Evolutionary conservation across 2,113 vertebrate species (phyloP).

Genomic region (Platycercus adscitus): DNA sequence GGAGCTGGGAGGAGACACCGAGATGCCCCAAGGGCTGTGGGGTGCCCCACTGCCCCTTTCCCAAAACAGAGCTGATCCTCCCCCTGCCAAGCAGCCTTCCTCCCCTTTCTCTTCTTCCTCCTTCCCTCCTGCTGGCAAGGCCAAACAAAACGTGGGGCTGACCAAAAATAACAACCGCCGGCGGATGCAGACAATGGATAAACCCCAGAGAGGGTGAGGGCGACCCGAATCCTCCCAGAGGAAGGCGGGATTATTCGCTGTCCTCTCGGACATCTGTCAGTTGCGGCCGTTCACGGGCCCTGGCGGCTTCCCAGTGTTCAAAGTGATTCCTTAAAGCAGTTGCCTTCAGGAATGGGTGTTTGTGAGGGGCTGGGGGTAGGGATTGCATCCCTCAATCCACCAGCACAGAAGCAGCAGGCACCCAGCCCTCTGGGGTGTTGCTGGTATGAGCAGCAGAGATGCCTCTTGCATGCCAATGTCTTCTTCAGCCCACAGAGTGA

Average conservation of each 20-base stretch:
- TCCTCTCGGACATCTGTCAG: conserved; percentile 56
- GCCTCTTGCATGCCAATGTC: background rate
- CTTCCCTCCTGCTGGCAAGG: background rate
- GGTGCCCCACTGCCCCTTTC: background rate
- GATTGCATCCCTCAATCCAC: background rate
- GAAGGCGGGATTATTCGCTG: conserved; percentile 35
- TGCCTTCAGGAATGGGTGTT: background rate
- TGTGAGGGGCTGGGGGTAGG: rapidly evolving
- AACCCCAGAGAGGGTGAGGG: conserved; percentile 21
- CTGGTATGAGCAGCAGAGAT: background rate
- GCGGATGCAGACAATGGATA: conserved; percentile 65
- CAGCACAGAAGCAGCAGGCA: rapidly evolving
- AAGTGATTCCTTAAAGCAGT: background rate
- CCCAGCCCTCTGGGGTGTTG: background rate
- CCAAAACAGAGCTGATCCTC: background rate
- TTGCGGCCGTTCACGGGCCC: background rate
- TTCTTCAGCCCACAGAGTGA: background rate
- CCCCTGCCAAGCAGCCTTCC: background rate
- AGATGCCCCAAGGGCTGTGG: background rate
- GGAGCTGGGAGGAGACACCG: rapidly evolving
- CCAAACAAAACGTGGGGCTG: conserved; percentile 7
- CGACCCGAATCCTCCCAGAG: conserved; percentile 55
- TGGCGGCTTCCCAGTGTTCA: background rate
- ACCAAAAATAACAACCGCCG: conserved; percentile 51
- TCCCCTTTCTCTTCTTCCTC: conserved; percentile 41